Conservation (phyloP, 2,888 invertebrate species). For the Ophioninae sp. region DNA sequence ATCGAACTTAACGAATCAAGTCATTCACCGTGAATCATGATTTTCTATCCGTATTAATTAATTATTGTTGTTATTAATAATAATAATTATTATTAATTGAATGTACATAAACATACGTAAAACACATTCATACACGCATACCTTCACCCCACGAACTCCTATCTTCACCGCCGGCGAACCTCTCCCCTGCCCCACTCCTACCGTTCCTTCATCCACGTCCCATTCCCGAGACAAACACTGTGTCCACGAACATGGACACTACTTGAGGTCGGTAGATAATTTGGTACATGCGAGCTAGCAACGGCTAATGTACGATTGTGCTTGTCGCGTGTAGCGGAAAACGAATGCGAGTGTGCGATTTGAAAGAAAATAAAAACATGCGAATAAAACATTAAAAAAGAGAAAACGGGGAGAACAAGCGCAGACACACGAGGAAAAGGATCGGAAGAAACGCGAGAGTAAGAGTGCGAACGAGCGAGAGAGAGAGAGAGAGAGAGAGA, state of each 20-base stretch:
- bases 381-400: slow-evolving; percentile 44
- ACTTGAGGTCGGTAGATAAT: slow-evolving; percentile 62
- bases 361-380: slow-evolving; percentile 36
- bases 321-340: slow-evolving; percentile 60
- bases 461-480: slow-evolving; percentile 72
- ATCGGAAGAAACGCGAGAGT: slow-evolving; percentile 64
- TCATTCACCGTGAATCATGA: slow-evolving; percentile 79
- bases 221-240: slow-evolving; percentile 51
- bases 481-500: slow-evolving; percentile 78
- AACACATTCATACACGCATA: slow-evolving; percentile 74
- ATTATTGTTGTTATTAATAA: slow-evolving; percentile 81
- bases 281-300: slow-evolving; percentile 59
- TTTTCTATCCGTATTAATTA: slow-evolving; percentile 80
- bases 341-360: slow-evolving; percentile 67
- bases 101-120: slow-evolving; percentile 79
- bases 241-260: slow-evolving; percentile 58
- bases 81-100: slow-evolving; percentile 80
- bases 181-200: slow-evolving; percentile 11
- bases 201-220: neutral
- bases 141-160: slow-evolving; percentile 36
- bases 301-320: slow-evolving; percentile 59
- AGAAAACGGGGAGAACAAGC: slow-evolving; percentile 50
- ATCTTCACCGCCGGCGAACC: slow-evolving; percentile 1
- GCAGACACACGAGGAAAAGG: slow-evolving; percentile 73
- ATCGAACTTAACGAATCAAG: slow-evolving; percentile 73